Percentiles rank a stretch among this genome's conserved stretches.
phyloP scores from a whole-genome alignment of 2,888 invertebrate species.

The Gandaritis pyraliata region DNA sequence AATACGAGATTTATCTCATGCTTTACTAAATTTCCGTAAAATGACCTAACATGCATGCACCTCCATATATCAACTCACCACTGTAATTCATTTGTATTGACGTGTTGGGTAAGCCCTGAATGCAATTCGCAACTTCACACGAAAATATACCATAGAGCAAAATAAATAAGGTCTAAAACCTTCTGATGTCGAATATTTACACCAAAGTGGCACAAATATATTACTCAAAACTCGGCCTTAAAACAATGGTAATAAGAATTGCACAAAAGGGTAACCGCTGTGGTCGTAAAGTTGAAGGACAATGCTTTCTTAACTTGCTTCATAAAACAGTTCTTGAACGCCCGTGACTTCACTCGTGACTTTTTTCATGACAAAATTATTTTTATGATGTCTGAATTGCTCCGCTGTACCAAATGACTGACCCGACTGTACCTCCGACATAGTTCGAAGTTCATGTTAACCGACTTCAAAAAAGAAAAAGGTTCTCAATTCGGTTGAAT shows the following conservation, averaged over 20 bases:
- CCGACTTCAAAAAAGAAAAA: too few relatives aligned
- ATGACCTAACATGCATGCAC: constrained; percentile 10
- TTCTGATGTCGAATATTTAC: not conserved
- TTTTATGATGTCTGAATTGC: too few relatives aligned
- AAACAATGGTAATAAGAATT: constrained; percentile 16
- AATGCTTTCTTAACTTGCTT: constrained; percentile 46
- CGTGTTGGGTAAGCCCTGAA: constrained; percentile 42
- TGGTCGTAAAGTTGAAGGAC: constrained; percentile 53
- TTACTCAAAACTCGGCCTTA: constrained; percentile 27
- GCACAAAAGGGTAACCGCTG: constrained; percentile 35
- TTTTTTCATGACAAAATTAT: too few relatives aligned
- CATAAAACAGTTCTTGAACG: not conserved
- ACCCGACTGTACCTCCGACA: too few relatives aligned
- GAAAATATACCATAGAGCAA: constrained; percentile 15
- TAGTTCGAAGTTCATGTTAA: too few relatives aligned
- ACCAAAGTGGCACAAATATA: not conserved
- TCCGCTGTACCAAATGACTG: too few relatives aligned
- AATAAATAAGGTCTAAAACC: not conserved
- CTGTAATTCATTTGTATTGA: constrained; percentile 50
- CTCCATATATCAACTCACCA: constrained; percentile 33
- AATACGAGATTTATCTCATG: constrained; percentile 14
- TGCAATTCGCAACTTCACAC: constrained; percentile 17
- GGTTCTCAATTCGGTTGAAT: too few relatives aligned
- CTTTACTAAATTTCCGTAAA: constrained; percentile 16
- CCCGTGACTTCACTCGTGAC: not conserved